phyloP scores from a whole-genome alignment of 2,797 vertebrate genomes.

The Chelonia mydas region DNA sequence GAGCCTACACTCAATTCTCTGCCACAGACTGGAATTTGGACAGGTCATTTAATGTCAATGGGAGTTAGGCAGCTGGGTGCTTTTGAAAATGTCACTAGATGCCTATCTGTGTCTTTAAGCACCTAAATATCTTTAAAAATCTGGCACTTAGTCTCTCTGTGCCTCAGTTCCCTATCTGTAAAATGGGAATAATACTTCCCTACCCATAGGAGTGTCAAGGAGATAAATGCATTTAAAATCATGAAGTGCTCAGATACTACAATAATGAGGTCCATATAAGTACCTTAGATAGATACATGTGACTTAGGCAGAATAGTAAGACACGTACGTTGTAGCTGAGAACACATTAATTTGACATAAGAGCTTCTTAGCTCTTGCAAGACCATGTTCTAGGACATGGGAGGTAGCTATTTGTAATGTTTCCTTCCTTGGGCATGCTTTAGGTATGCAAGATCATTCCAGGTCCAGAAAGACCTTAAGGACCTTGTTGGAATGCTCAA shows the following conservation, averaged over 20 bases:
- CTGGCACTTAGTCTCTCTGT: neutral
- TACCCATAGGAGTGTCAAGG: neutral
- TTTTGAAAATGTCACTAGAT: neutral
- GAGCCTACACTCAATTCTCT: no score
- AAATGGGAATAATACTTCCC: no score
- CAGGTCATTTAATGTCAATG: neutral
- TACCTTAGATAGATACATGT: neutral
- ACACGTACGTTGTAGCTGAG: neutral
- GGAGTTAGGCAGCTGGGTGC: neutral
- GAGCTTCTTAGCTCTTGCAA: neutral
- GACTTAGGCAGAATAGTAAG: neutral
- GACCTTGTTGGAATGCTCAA: neutral
- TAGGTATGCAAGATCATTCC: no score
- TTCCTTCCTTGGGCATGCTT: rapidly evolving
- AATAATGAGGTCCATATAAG: neutral
- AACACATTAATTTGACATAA: neutral
- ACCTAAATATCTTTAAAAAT: neutral
- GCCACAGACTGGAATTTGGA: neutral
- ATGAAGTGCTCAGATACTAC: neutral
- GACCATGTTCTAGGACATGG: neutral
- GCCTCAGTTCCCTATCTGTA: neutral
- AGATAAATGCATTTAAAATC: neutral
- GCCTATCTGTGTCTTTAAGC: neutral
- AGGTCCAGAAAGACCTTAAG: no score
- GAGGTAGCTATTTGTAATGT: neutral